These are phyloP conservation scores for Anser cygnoides DNA, from an alignment of 2,113 vertebrate species.

Conservation along the genomic window DNA sequence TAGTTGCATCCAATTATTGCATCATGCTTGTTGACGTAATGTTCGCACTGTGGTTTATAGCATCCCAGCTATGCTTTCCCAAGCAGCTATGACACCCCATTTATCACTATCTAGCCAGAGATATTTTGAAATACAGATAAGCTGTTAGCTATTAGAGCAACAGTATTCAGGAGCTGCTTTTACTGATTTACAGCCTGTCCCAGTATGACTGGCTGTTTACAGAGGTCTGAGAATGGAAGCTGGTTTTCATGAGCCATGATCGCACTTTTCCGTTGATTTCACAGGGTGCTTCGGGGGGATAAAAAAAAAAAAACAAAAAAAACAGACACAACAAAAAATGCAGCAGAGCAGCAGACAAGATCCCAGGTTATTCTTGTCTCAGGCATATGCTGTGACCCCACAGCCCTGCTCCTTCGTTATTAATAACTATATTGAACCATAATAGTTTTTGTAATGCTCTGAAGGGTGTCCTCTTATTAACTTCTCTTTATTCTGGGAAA, in stretches of 20 bases:
- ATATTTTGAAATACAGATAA: slow-evolving; percentile 68
- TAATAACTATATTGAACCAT: not conserved
- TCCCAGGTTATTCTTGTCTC: slow-evolving; percentile 8
- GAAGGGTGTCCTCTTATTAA: not conserved
- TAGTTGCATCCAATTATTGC: slow-evolving; percentile 4
- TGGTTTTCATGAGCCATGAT: slow-evolving; percentile 2
- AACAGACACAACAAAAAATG: not conserved
- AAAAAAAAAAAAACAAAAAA: not conserved
- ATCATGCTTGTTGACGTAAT: slow-evolving; percentile 31
- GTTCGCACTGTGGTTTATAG: slow-evolving; percentile 34
- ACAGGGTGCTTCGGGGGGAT: not conserved
- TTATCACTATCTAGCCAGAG: slow-evolving; percentile 75
- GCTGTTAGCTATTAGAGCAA: slow-evolving; percentile 17
- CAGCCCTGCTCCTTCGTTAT: not conserved
- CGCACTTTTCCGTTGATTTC: not conserved
- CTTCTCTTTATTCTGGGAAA: slow-evolving; percentile 16
- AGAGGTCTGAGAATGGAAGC: not conserved
- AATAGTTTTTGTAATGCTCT: not conserved
- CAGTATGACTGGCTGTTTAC: slow-evolving; percentile 6
- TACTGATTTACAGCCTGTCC: slow-evolving; percentile 2
- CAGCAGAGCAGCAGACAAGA: not conserved
- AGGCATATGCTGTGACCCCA: not conserved
- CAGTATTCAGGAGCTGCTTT: not conserved
- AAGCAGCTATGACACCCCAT: slow-evolving; percentile 60
- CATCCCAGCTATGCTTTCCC: slow-evolving; percentile 32